Base-by-base conservation (phyloP, 2,113 vertebrate species). In the Condylura cristata region DNA sequence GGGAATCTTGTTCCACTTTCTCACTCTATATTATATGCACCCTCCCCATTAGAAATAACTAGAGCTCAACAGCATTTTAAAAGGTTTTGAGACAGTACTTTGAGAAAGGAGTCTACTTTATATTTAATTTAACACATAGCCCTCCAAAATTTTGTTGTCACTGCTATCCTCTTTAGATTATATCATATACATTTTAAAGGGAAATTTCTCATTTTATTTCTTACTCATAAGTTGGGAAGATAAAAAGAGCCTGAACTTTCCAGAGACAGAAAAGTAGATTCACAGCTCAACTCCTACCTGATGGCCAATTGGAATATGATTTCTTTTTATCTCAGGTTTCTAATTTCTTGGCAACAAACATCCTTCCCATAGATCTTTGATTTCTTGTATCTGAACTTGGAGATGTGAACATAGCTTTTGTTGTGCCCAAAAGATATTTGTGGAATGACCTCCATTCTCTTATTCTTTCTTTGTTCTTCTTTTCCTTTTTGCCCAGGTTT, bases 391-490 rank as follows among this genome's bases (percentile, higher is more conserved):
- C 1, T 39, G 48, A 68, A 14, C 37, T 48, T 84, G 71, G 30
- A 86, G 11, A 28, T 1, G 17, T 74, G 90, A 39, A 46, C 83
- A 5, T 32, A 76, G 65, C 28, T 91, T 95, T 93, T 86, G 10
- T 26, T 71, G 71, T 65, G 84, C 48, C n/a, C 68, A 4, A 37
- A 37, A 80, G 24, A 71, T 81, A 41, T 39, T 32, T 91, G 53
- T 65, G 44, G 56, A 96, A 88, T 93, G 18, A 96, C 84, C 70
- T 97, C 10, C 71, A 0, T 48, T 24, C 12, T 74, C 41, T 79
- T 26, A 28, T 16, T 74, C 58, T 89, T 44, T 11, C 37, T 68
- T 63, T 48, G 6, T 0, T 68, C 10, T 12, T 51, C 10, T 28
- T 65, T 83, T 82, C 39, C 44, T 94, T 94, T 39, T 56, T 30